Conservation (phyloP, 2,888 invertebrate genomes). For the Athetis lepigone region DNA sequence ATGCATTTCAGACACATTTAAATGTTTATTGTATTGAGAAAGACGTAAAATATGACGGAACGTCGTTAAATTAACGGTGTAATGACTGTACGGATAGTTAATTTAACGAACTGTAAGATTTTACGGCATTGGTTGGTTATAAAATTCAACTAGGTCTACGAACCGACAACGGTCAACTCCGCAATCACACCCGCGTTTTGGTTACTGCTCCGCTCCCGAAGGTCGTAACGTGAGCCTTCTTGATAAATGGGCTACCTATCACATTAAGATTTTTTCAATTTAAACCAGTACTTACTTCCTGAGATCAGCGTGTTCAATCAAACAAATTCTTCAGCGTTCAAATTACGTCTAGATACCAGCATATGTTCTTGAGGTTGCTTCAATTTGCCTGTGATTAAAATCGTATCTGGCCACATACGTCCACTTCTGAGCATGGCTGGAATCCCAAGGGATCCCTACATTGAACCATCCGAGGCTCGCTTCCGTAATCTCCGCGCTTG, state of each 20-base stretch:
- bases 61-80: conserved; percentile 37
- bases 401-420: conserved; percentile 23
- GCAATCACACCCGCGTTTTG: too few relatives aligned
- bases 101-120: conserved; percentile 22
- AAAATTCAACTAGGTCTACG: too few relatives aligned
- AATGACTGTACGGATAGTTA: conserved; percentile 22
- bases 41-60: conserved; percentile 39
- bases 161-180: too few relatives aligned
- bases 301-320: too few relatives aligned
- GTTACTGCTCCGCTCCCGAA: too few relatives aligned
- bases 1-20: conserved; percentile 31
- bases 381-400: conserved; percentile 38
- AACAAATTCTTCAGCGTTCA: conserved; percentile 30
- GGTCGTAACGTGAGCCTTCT: too few relatives aligned
- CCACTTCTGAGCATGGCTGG: conserved; percentile 13
- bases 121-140: not conserved
- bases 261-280: too few relatives aligned
- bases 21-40: conserved; percentile 41
- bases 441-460: conserved; percentile 16
- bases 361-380: conserved; percentile 8
- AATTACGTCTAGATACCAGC: too few relatives aligned
- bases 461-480: conserved; percentile 21
- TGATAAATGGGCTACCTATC: too few relatives aligned
- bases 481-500: conserved; percentile 38
- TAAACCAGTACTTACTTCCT: too few relatives aligned